These are phyloP conservation scores for Drosophila lacicola DNA, from an alignment of 2,888 invertebrate genomes.

Conservation along the genomic window DNA sequence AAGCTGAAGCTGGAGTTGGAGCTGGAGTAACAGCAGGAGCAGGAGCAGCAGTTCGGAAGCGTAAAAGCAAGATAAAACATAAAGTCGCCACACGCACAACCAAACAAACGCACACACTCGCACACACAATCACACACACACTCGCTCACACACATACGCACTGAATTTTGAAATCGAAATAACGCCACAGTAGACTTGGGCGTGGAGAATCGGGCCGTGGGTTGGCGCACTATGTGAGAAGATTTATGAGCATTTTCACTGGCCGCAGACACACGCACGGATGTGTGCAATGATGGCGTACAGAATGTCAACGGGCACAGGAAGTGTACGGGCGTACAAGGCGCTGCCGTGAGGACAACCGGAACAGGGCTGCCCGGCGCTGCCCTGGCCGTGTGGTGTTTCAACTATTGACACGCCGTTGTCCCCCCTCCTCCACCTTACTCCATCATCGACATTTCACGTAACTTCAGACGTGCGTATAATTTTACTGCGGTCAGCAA, in stretches of 20 bases:
- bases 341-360: constrained; percentile 40
- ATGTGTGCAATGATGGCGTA: constrained; percentile 53
- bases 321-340: constrained; percentile 53
- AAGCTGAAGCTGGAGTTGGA: constrained; percentile 31
- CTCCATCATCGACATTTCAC: constrained; percentile 54
- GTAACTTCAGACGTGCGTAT: constrained; percentile 79
- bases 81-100: constrained; percentile 57
- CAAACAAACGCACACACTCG: constrained; percentile 39
- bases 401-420: constrained; percentile 75
- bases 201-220: not conserved
- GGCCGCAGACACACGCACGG: constrained; percentile 44
- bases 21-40: constrained; percentile 9
- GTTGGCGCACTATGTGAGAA: constrained; percentile 42
- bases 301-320: constrained; percentile 56
- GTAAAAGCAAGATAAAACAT: constrained; percentile 78
- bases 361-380: constrained; percentile 8
- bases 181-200: constrained; percentile 30
- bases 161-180: constrained; percentile 56
- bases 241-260: constrained; percentile 72
- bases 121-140: constrained; percentile 27
- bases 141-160: constrained; percentile 4
- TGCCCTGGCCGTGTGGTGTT: constrained; percentile 18
- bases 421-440: constrained; percentile 17
- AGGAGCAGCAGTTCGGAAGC: constrained; percentile 65
- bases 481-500: constrained; percentile 75